Evolutionary conservation across 2,113 vertebrate species (phyloP).

Genomic region (Vireo altiloquus): DNA sequence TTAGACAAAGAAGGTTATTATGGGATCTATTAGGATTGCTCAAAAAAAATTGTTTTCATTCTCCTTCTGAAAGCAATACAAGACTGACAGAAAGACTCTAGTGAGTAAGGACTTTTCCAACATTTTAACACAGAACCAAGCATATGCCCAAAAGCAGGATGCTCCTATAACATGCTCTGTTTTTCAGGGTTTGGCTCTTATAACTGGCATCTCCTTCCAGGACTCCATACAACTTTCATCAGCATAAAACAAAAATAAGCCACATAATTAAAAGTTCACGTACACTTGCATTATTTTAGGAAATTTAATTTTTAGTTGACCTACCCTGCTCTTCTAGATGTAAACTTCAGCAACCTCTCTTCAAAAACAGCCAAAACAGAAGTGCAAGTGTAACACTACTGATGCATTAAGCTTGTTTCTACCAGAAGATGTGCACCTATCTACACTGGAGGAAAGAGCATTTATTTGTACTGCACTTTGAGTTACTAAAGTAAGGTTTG

Average conservation of each 20-base stretch:
- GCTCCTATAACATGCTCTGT: neutral
- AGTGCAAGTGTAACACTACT: neutral
- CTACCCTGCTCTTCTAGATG: neutral
- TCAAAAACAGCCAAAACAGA: neutral
- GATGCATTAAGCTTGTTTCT: neutral
- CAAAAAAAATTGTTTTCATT: neutral
- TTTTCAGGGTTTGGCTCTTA: neutral
- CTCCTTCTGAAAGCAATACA: neutral
- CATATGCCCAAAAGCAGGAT: neutral
- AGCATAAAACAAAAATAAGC: neutral
- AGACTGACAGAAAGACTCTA: neutral
- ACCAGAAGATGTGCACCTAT: neutral
- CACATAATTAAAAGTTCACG: neutral
- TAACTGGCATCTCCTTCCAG: neutral
- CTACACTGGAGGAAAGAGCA: neutral
- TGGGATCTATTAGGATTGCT: neutral
- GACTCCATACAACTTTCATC: neutral
- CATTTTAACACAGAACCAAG: neutral
- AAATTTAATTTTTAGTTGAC: neutral
- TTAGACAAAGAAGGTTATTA: constrained; percentile 43
- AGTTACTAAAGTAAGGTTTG: neutral
- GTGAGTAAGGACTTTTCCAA: neutral
- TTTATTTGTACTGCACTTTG: neutral
- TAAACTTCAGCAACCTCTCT: neutral
- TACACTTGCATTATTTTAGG: neutral